Conservation (phyloP, 2,888 invertebrate genomes). For the Apodemia mormo region DNA sequence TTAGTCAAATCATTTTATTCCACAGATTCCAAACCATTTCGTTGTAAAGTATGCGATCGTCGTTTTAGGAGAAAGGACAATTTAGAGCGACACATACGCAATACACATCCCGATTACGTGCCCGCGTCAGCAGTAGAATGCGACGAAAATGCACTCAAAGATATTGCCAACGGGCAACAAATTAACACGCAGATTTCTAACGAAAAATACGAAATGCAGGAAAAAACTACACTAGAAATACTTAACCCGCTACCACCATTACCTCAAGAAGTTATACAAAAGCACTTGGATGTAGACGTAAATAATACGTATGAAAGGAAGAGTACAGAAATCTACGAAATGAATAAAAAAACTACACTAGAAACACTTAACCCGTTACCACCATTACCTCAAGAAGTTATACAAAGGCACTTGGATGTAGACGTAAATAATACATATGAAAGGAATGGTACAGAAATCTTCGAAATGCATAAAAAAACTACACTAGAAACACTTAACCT, state of each 20-base stretch:
- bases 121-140: conserved; percentile 60
- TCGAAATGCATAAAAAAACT: conserved; percentile 56
- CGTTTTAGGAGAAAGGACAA: conserved; percentile 90
- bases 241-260: conserved; percentile 53
- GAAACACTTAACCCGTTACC: conserved; percentile 50
- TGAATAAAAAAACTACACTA: conserved; percentile 56
- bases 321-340: conserved; percentile 43
- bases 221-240: conserved; percentile 58
- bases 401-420: conserved; percentile 55
- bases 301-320: too few species aligned
- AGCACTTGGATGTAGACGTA: conserved; percentile 47
- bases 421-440: too few species aligned
- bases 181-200: conserved; percentile 30
- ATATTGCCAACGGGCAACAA: conserved; percentile 39
- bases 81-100: conserved; percentile 87
- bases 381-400: conserved; percentile 60
- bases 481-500: conserved; percentile 48
- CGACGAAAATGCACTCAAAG: conserved; percentile 55
- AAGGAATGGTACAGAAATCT: conserved; percentile 26
- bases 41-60: conserved; percentile 86
- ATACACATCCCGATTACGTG: conserved; percentile 84
- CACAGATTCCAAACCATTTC: conserved; percentile 85
- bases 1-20: conserved; percentile 34
- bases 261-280: conserved; percentile 59
- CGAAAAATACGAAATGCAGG: conserved; percentile 48